Evolutionary conservation across 1,140 invertebrate genomes (phyloP).

Genomic region (Eciton burchellii): DNA sequence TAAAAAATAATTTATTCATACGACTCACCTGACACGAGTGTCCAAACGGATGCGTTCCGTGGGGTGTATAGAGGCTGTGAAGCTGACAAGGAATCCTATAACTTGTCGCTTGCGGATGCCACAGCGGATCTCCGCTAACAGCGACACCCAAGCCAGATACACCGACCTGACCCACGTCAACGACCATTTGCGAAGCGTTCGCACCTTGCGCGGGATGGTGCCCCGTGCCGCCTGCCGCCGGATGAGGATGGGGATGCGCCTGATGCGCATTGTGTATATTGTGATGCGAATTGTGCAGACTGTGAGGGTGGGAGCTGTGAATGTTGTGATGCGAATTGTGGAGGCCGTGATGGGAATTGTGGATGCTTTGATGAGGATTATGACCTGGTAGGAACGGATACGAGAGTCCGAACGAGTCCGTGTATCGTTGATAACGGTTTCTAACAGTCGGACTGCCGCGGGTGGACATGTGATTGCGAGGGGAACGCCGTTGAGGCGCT

Average conservation of each 20-base stretch:
- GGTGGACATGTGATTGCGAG: constrained; percentile 80
- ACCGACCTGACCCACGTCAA: constrained; percentile 82
- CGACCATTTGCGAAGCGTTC: constrained; percentile 81
- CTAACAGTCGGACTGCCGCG: constrained; percentile 79
- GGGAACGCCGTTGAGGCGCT: constrained; percentile 79
- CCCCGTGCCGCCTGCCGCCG: constrained; percentile 77
- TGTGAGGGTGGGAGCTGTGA: constrained; percentile 75
- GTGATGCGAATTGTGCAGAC: constrained; percentile 71
- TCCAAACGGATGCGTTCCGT: constrained; percentile 81
- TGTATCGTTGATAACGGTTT: constrained; percentile 80
- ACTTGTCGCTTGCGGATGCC: constrained; percentile 82
- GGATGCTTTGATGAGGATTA: constrained; percentile 76
- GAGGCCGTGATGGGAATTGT: constrained; percentile 74
- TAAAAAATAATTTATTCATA: neutral
- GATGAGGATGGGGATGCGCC: constrained; percentile 79
- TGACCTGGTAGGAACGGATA: constrained; percentile 80
- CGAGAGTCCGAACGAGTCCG: constrained; percentile 77
- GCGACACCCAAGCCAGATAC: constrained; percentile 81
- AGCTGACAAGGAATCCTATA: constrained; percentile 83
- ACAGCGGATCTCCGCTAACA: constrained; percentile 79
- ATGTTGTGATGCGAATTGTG: constrained; percentile 79
- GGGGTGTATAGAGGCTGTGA: constrained; percentile 80
- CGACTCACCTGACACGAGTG: constrained; percentile 81
- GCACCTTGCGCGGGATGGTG: constrained; percentile 82
- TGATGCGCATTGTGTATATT: constrained; percentile 80